These are phyloP conservation scores for Bombus consobrinus DNA, from an alignment of 1,140 invertebrate genomes.

Conservation along the genomic window DNA sequence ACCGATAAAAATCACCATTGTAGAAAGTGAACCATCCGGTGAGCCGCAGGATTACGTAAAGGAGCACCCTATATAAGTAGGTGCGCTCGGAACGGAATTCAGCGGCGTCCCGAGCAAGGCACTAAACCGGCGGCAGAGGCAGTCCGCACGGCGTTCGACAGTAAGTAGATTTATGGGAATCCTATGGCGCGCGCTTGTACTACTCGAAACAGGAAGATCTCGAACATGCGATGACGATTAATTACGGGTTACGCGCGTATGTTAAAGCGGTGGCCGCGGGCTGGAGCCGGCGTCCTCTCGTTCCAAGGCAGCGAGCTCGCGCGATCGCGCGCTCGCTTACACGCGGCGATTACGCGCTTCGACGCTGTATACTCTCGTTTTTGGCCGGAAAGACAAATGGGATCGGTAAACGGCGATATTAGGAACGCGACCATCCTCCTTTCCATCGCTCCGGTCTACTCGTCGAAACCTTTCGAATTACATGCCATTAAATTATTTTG, in stretches of 20 bases:
- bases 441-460: background rate
- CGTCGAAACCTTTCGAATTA: constrained; percentile 57
- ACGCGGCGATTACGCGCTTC: constrained; percentile 56
- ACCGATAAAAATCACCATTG: background rate
- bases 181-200: constrained; percentile 49
- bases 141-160: constrained; percentile 43
- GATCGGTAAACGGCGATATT: constrained; percentile 45
- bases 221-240: constrained; percentile 64
- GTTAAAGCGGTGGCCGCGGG: constrained; percentile 20
- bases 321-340: background rate
- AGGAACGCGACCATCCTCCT: constrained; percentile 37
- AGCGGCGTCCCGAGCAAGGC: constrained; percentile 7
- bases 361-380: constrained; percentile 27
- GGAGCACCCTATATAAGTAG: constrained; percentile 35
- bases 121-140: constrained; percentile 46
- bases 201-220: constrained; percentile 65
- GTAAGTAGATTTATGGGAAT: constrained; percentile 59
- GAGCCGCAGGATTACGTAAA: constrained; percentile 22
- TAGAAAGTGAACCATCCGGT: background rate
- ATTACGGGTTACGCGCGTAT: constrained; percentile 59
- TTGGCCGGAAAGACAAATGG: constrained; percentile 46
- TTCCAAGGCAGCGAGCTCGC: background rate
- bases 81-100: constrained; percentile 11
- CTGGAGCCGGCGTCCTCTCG: background rate
- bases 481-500: constrained; percentile 73